Base-by-base conservation (phyloP, 2,113 vertebrate genomes). In the Dendrocopos noguchii region DNA sequence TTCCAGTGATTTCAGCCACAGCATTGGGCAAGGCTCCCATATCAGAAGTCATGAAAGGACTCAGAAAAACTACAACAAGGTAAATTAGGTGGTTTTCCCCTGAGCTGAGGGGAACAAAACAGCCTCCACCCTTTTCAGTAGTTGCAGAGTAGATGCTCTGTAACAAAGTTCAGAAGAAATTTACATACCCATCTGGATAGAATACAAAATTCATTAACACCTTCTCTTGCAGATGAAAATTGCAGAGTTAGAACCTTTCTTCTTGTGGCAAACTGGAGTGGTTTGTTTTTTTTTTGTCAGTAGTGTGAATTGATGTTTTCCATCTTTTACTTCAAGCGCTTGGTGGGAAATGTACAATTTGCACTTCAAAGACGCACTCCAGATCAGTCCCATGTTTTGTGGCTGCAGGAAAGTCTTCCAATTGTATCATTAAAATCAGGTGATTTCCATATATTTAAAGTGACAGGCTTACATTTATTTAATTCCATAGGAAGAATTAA, bases 141-240 rank as follows among this genome's bases (percentile, higher is more conserved):
- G 47, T 59, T 73, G n/a, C 61, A 84, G 55, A 87, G 61, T 94
- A 91, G 55, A 87, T 46, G 71, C 59, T 87, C 68, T 77, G 59
- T 80, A 95, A 87, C 84, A 87, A 95, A 94, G 86, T 95, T 95
- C 93, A 91, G 67, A 85, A 61, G 28, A 94, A 74, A 95, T 97
- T 94, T 93, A 76, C 95, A 93, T 95, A 80, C 44, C 90, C 93
- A 95, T 96, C 95, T 95, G 95, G 92, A 83, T 91, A 94, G 93
- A 95, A 92, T 95, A 93, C 55, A 92, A 94, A 95, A 96, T 95
- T 96, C 81, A 97, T 97, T 97, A 96, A 63, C 96, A 97, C 97
- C 94, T 96, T 90, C 79, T 70, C 83, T 87, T 68, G 81, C 82
- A 79, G 79, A 94, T 86, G 93, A 95, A 95, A 96, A 95, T 88